These are phyloP conservation scores for Malurus melanocephalus DNA, from an alignment of 2,113 vertebrate genomes.

Conservation along the genomic window DNA sequence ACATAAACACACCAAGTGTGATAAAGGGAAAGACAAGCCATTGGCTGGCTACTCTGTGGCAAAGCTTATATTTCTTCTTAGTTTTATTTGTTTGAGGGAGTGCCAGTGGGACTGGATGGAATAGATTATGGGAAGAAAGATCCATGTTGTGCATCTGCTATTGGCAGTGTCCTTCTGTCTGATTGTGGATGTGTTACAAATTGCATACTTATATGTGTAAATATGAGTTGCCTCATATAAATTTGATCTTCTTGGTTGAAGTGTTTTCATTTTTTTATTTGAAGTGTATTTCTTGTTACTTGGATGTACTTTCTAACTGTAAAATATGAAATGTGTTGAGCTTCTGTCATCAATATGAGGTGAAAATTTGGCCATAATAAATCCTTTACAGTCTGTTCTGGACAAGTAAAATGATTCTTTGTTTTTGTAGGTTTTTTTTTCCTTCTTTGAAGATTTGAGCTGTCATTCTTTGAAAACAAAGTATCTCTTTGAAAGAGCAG, in stretches of 20 bases:
- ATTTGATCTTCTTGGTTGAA: neutral
- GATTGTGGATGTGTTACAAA: neutral
- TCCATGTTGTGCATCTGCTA: neutral
- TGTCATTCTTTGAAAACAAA: neutral
- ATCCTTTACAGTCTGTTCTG: neutral
- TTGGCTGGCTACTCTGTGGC: neutral
- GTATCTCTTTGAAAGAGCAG: neutral
- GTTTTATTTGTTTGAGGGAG: neutral
- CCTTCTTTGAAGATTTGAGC: neutral
- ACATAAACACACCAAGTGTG: neutral
- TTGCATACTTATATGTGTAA: neutral
- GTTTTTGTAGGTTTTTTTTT: neutral
- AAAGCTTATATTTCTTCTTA: neutral
- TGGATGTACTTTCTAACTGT: neutral
- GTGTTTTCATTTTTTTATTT: neutral
- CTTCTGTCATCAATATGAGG: neutral
- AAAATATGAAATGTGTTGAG: neutral
- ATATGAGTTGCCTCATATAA: neutral
- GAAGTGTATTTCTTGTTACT: neutral
- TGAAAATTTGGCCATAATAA: neutral
- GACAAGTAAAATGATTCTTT: neutral
- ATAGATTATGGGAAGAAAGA: neutral
- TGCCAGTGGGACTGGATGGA: neutral
- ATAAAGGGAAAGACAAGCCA: neutral
- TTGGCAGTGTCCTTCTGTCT: neutral